A percentile compares a stretch with the other conserved stretches of the same genome.
These are phyloP conservation scores for Popillia japonica DNA, from an alignment of 1,140 invertebrate genomes.

Conservation along the genomic window DNA sequence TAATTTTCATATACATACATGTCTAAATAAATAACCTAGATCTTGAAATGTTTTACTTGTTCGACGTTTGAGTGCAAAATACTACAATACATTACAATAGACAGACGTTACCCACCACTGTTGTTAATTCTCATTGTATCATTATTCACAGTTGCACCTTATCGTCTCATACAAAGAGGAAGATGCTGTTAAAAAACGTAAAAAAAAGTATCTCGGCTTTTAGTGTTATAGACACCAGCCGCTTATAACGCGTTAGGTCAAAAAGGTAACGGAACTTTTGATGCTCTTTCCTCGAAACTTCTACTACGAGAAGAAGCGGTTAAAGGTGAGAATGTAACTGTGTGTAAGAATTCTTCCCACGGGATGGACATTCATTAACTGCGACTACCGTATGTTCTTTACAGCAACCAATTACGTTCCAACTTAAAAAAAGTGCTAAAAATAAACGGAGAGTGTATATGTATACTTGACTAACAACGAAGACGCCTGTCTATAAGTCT, in stretches of 20 bases:
- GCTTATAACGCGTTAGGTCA: neutral
- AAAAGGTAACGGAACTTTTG: neutral
- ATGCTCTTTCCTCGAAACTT: neutral
- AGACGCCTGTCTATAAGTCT: neutral
- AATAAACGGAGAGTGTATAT: constrained; percentile 4
- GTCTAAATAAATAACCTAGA: no score
- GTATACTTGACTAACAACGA: neutral
- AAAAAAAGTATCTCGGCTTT: neutral
- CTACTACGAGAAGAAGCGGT: neutral
- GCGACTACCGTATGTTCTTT: neutral
- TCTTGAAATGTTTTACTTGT: no score
- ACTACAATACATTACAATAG: no score
- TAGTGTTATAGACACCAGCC: neutral
- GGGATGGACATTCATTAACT: constrained; percentile 13
- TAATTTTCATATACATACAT: no score
- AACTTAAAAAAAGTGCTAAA: constrained; percentile 8
- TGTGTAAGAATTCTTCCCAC: constrained; percentile 29
- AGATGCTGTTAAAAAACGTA: neutral
- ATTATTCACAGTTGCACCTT: no score
- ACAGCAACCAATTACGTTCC: neutral
- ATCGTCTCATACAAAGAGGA: neutral
- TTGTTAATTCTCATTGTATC: no score
- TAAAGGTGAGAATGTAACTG: constrained; percentile 34
- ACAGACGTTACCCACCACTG: no score
- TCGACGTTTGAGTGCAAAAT: no score